These are phyloP conservation scores for Dicrostonyx torquatus DNA, from an alignment of 2,797 vertebrate species.

Conservation along the genomic window DNA sequence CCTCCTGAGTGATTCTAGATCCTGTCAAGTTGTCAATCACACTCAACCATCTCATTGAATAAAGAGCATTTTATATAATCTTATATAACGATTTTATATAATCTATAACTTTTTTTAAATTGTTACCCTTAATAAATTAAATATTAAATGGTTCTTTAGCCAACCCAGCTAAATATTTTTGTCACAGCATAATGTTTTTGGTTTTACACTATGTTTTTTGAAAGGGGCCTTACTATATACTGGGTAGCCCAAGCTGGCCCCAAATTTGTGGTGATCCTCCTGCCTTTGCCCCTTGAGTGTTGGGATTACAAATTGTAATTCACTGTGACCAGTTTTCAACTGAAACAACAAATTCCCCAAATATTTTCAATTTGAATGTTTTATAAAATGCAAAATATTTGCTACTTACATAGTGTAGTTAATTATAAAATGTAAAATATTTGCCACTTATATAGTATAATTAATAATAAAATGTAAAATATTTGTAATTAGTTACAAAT, in stretches of 20 bases:
- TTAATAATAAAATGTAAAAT: conserved; percentile 28
- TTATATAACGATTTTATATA: background rate
- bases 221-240: background rate
- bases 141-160: conserved; percentile 44
- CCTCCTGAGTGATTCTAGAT: background rate
- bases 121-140: background rate
- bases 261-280: background rate
- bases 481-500: background rate
- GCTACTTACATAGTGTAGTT: background rate
- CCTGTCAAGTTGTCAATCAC: background rate
- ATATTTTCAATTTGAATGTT: conserved; percentile 32
- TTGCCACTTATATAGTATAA: background rate
- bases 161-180: conserved; percentile 30
- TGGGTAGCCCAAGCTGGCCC: background rate
- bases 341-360: conserved; percentile 47
- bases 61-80: background rate
- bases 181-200: background rate
- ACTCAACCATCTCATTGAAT: background rate
- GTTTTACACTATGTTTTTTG: background rate
- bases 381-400: conserved; percentile 28
- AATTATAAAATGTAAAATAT: conserved; percentile 30
- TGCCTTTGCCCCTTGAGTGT: background rate
- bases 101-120: conserved; percentile 13
- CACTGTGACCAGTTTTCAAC: conserved; percentile 13
- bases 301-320: background rate